Conservation (phyloP, 2,113 vertebrate genomes). For the Telmatochromis brachygnathus region DNA sequence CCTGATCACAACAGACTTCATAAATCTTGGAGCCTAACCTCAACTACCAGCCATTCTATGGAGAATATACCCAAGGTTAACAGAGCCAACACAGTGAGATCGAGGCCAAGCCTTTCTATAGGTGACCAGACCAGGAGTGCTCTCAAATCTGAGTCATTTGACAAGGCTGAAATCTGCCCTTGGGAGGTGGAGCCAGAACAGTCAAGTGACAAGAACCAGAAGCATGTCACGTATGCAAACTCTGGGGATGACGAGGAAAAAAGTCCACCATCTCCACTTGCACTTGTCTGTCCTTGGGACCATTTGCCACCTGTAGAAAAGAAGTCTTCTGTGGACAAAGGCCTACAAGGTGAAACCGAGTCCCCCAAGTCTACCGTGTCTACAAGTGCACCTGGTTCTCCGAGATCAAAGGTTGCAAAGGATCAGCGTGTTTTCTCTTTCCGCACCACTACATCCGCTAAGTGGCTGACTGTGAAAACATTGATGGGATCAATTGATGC, state of each 20-base stretch:
- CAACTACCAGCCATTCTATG: conserved; percentile 51
- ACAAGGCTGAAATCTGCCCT: conserved; percentile 52
- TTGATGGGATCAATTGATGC: conserved; percentile 41
- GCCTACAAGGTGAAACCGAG: conserved; percentile 25
- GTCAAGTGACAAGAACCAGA: conserved; percentile 56
- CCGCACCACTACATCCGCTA: conserved; percentile 33
- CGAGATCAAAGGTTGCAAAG: conserved; percentile 49
- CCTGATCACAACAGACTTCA: conserved; percentile 69
- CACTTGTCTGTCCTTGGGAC: conserved; percentile 70
- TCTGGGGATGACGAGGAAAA: conserved; percentile 45
- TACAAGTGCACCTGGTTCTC: conserved; percentile 65
- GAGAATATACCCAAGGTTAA: conserved; percentile 28
- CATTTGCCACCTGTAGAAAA: conserved; percentile 30
- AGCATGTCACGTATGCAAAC: conserved; percentile 73
- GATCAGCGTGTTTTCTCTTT: conserved; percentile 64
- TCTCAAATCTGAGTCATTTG: conserved; percentile 52
- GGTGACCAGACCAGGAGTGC: conserved; percentile 58
- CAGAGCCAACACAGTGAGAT: conserved; percentile 25
- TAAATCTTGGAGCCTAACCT: conserved; percentile 77
- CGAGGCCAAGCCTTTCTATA: conserved; percentile 45
- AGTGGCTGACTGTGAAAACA: conserved; percentile 63
- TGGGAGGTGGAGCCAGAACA: conserved; percentile 60
- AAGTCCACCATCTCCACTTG: conserved; percentile 11
- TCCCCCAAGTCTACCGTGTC: conserved; percentile 49
- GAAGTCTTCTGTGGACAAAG: neutral